These are phyloP conservation scores for Villa cingulata DNA, from an alignment of 2,888 invertebrate species.

Conservation along the genomic window DNA sequence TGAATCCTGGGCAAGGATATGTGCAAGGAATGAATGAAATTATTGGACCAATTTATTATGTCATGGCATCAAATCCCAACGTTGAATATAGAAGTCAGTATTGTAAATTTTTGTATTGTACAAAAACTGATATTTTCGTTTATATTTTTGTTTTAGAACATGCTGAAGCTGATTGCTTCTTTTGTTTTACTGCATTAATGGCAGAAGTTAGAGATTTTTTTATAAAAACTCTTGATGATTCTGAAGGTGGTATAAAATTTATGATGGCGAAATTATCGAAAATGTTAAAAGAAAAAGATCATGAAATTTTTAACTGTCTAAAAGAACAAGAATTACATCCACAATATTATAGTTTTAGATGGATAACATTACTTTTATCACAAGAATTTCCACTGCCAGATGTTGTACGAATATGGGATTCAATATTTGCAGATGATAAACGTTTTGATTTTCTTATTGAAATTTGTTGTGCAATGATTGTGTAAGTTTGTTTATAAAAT, in stretches of 20 bases:
- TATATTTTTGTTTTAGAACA: slow-evolving; percentile 44
- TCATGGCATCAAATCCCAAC: slow-evolving; percentile 84
- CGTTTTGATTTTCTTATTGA: slow-evolving; percentile 84
- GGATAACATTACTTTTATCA: slow-evolving; percentile 87
- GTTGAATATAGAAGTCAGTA: slow-evolving; percentile 65
- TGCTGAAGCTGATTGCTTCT: slow-evolving; percentile 96
- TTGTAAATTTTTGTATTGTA: too few relatives aligned
- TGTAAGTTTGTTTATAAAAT: too few relatives aligned
- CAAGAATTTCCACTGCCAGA: slow-evolving; percentile 98
- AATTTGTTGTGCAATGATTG: slow-evolving; percentile 94
- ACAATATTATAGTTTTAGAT: slow-evolving; percentile 94
- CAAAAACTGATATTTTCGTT: neutral
- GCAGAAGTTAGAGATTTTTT: slow-evolving; percentile 94
- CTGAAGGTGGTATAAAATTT: slow-evolving; percentile 78
- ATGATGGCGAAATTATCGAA: slow-evolving; percentile 75
- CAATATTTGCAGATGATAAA: slow-evolving; percentile 77
- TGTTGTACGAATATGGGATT: slow-evolving; percentile 95
- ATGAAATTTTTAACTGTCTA: slow-evolving; percentile 59
- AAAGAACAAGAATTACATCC: slow-evolving; percentile 78
- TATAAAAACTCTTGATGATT: slow-evolving; percentile 88
- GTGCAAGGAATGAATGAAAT: slow-evolving; percentile 99
- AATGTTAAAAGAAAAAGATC: slow-evolving; percentile 64
- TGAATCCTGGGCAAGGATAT: slow-evolving; percentile 93
- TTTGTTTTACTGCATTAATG: slow-evolving; percentile 97
- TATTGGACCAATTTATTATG: slow-evolving; percentile 94